These are phyloP conservation scores for Vireo griseus DNA, from an alignment of 2,797 vertebrate species.

Conservation along the genomic window DNA sequence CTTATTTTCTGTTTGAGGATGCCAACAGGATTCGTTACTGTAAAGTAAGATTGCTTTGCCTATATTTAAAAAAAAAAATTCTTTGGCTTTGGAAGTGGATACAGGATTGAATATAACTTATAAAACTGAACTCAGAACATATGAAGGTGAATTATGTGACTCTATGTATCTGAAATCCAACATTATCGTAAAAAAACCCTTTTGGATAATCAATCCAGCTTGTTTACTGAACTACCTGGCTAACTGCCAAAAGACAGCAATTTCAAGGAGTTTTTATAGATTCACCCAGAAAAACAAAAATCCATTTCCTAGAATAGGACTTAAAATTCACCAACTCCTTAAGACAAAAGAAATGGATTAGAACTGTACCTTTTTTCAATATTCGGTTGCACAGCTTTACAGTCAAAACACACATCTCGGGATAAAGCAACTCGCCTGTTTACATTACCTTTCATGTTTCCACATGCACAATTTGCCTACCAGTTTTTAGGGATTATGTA, in stretches of 20 bases:
- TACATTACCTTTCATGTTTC: background rate
- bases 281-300: background rate
- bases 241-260: background rate
- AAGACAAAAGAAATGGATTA: background rate
- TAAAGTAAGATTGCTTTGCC: background rate
- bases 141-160: background rate
- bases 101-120: background rate
- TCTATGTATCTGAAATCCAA: background rate
- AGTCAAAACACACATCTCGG: background rate
- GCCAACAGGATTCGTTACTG: background rate
- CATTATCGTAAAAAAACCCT: background rate
- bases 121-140: background rate
- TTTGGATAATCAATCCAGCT: constrained; percentile 4
- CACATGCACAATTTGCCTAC: background rate
- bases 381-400: background rate
- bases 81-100: background rate
- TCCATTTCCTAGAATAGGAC: background rate
- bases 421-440: background rate
- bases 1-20: background rate
- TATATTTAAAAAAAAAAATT: background rate
- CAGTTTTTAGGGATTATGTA: constrained; percentile 35
- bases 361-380: background rate
- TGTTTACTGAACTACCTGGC: background rate
- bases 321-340: background rate
- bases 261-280: constrained; percentile 8